phyloP scores from a whole-genome alignment of 35 echinoderm and acorn worm species.

The Apostichopus parvimensis region DNA sequence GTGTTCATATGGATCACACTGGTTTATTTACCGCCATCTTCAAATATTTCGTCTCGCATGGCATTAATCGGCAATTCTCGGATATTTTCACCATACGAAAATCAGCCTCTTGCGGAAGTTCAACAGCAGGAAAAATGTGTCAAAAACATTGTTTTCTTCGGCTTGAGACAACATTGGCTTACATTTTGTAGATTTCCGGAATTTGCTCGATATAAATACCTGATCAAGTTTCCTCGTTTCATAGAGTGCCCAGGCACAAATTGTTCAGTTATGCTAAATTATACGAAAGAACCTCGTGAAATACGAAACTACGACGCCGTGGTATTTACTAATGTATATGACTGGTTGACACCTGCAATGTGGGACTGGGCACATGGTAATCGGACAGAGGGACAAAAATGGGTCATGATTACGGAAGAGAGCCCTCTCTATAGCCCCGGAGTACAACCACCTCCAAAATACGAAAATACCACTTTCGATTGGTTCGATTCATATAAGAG shows the following conservation, averaged over 20 bases:
- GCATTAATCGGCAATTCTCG: neutral
- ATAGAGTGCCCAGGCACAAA: constrained; percentile 3
- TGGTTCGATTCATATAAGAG: constrained; percentile 52
- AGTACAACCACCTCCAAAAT: constrained; percentile 1
- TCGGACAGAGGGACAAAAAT: neutral
- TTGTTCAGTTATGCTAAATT: neutral
- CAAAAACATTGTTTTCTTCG: constrained; percentile 8
- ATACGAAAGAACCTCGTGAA: neutral
- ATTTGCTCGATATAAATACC: constrained; percentile 29
- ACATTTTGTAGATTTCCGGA: constrained; percentile 19
- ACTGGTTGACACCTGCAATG: constrained; percentile 11
- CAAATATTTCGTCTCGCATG: neutral
- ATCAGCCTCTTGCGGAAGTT: neutral
- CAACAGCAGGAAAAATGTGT: neutral
- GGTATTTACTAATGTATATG: constrained; percentile 32
- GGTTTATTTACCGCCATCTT: neutral
- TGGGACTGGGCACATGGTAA: constrained; percentile 40
- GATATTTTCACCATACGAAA: neutral
- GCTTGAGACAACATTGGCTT: constrained; percentile 24
- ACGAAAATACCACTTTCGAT: constrained; percentile 28
- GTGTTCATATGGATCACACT: constrained; percentile 12
- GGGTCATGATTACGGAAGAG: constrained; percentile 51
- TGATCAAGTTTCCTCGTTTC: constrained; percentile 25
- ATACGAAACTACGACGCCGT: constrained; percentile 6
- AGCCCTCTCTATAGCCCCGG: constrained; percentile 45